Conservation (phyloP, 2,888 invertebrate genomes). For the Nudaria mundana region DNA sequence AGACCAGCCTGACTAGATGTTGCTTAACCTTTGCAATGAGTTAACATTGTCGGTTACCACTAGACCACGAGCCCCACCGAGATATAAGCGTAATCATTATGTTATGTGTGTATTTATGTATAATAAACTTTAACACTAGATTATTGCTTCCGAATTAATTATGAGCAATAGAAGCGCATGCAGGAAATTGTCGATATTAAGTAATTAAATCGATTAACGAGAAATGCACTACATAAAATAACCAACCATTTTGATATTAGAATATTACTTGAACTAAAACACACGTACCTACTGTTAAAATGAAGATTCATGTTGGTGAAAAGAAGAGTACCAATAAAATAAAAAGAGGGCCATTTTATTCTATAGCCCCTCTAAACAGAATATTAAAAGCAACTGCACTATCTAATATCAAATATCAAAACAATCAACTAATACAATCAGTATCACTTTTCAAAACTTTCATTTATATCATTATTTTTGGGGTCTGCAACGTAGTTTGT, state of each 20-base stretch:
- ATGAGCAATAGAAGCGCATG: too few relatives aligned
- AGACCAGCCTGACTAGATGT: too few relatives aligned
- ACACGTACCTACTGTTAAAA: not conserved
- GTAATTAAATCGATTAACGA: not conserved
- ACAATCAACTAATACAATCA: slow-evolving; percentile 2
- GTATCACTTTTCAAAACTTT: slow-evolving; percentile 9
- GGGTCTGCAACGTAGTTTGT: slow-evolving; percentile 9
- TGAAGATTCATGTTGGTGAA: not conserved
- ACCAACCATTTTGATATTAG: not conserved
- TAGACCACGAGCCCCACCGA: too few relatives aligned
- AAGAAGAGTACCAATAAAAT: not conserved
- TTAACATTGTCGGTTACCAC: too few relatives aligned
- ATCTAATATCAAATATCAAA: slow-evolving; percentile 14
- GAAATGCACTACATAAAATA: not conserved
- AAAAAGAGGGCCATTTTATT: slow-evolving; percentile 21
- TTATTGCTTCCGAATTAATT: too few relatives aligned
- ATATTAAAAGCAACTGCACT: slow-evolving; percentile 13
- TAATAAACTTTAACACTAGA: too few relatives aligned
- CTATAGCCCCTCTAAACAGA: slow-evolving; percentile 15
- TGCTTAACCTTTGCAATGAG: too few relatives aligned
- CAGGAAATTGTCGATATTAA: too few relatives aligned
- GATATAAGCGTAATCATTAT: too few relatives aligned
- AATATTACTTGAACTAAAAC: not conserved
- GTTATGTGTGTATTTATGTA: too few relatives aligned
- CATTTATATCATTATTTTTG: slow-evolving; percentile 7